These are phyloP conservation scores for Drosophila ironensis DNA, from an alignment of 1,140 invertebrate genomes.

Conservation along the genomic window DNA sequence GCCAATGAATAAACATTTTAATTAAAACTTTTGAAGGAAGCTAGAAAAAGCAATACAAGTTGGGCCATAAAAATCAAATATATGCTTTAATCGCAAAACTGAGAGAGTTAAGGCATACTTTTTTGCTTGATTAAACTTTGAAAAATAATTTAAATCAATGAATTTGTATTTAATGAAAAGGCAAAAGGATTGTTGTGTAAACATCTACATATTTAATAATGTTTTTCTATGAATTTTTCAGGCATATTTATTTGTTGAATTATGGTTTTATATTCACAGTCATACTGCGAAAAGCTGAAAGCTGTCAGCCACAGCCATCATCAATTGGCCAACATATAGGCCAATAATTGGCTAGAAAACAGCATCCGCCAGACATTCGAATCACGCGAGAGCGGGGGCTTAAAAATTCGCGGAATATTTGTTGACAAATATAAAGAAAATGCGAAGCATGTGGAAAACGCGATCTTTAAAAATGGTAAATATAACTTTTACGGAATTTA, in stretches of 20 bases:
- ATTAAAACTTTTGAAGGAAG: constrained; percentile 25
- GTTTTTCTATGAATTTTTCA: background rate
- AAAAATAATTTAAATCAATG: no score
- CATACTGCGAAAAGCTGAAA: constrained; percentile 18
- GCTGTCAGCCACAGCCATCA: constrained; percentile 22
- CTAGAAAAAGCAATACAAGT: no score
- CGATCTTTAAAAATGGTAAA: constrained; percentile 18
- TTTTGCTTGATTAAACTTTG: no score
- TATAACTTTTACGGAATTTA: constrained; percentile 13
- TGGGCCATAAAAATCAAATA: no score
- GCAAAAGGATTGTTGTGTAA: no score
- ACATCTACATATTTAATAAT: background rate
- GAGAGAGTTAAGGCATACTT: no score
- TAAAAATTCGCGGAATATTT: constrained; percentile 15
- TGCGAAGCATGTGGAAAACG: constrained; percentile 1
- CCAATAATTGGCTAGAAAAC: constrained; percentile 28
- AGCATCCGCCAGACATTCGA: background rate
- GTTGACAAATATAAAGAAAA: constrained; percentile 24
- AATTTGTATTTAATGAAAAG: no score
- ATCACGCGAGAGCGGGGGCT: background rate
- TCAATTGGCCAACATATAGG: constrained; percentile 16
- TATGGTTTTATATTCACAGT: background rate
- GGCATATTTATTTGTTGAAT: background rate
- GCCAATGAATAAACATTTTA: constrained; percentile 26
- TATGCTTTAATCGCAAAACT: no score